Evolutionary conservation across 2,888 invertebrate species (phyloP), one percentile per base, ranked within the genome.

Genomic region (Meteorus cinctellus): DNA sequence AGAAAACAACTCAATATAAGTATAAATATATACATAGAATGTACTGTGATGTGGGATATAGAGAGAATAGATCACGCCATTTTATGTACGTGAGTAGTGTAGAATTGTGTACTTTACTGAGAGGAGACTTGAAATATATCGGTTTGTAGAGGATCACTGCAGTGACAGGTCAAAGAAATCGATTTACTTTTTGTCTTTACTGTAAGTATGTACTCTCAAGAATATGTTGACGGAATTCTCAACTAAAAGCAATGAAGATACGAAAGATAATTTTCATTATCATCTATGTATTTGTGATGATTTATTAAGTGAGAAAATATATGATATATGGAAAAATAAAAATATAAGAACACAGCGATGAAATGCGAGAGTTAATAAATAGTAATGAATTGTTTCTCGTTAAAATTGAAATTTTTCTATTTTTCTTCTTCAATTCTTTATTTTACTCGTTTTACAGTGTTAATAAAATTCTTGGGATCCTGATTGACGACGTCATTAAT

Each of bases 401-500:
- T 16, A n/a, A 19, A 55, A 55, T 55, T 55, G 0, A n/a, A n/a
- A 19, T 55, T 19, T 24, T 8, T 19, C 19, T 24, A 2, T 55
- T 19, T 55, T 2, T 48, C n/a, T 19, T 55, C 3, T 34, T 41
- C 12, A 41, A 41, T 41, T 41, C 12, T 41, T 41, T 12, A 41
- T 12, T 41, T 41, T 41, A 5, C 8, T 41, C 41, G 41, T 41
- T 41, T 41, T 41, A 16, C 31, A 19, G 67, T 0, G 29, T 51
- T 68, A 45, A 74, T 68, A 31, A 72, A 72, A 41, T 72, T 76
- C 55, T 66, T 71, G 27, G 68, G 59, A 67, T 62, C 59, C 72
- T 72, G 71, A 67, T 75, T 71, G 75, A 75, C 66, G 67, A 75
- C 66, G 75, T 72, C 69, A 72, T 76, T 76, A 69, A 76, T 76